phyloP scores from a whole-genome alignment of 1,140 invertebrate species.

The Heterodera schachtii region DNA sequence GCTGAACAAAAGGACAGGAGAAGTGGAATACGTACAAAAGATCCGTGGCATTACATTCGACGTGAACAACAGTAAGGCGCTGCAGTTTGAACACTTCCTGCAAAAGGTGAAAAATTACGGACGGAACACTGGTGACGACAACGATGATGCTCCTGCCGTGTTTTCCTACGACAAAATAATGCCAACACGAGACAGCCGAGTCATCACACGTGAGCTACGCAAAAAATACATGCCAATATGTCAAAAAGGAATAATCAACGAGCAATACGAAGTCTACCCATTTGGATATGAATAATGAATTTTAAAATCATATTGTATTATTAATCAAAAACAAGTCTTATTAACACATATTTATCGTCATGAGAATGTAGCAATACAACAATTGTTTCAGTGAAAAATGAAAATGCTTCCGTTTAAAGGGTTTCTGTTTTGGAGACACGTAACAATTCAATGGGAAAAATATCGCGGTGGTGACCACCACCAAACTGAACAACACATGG shows the following conservation, averaged over 20 bases:
- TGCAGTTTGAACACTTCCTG: background rate
- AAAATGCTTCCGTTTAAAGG: background rate
- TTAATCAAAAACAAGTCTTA: too few relatives aligned
- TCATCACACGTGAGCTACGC: background rate
- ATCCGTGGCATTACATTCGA: background rate
- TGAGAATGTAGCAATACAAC: too few relatives aligned
- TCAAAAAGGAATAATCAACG: background rate
- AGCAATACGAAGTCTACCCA: background rate
- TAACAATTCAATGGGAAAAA: background rate
- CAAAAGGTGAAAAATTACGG: background rate
- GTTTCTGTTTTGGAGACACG: background rate
- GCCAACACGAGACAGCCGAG: background rate
- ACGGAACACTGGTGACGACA: background rate
- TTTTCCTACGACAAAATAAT: background rate
- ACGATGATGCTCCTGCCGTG: background rate
- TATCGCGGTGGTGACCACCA: background rate
- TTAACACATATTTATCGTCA: too few relatives aligned
- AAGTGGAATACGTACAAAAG: background rate
- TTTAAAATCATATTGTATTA: too few relatives aligned
- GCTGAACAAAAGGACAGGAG: background rate
- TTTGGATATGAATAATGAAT: background rate
- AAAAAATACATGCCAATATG: background rate
- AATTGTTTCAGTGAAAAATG: too few relatives aligned
- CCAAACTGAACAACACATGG: background rate
- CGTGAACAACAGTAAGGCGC: background rate